These are phyloP conservation scores for Cecidostiba fungosa DNA, from an alignment of 2,888 invertebrate genomes.

Conservation along the genomic window DNA sequence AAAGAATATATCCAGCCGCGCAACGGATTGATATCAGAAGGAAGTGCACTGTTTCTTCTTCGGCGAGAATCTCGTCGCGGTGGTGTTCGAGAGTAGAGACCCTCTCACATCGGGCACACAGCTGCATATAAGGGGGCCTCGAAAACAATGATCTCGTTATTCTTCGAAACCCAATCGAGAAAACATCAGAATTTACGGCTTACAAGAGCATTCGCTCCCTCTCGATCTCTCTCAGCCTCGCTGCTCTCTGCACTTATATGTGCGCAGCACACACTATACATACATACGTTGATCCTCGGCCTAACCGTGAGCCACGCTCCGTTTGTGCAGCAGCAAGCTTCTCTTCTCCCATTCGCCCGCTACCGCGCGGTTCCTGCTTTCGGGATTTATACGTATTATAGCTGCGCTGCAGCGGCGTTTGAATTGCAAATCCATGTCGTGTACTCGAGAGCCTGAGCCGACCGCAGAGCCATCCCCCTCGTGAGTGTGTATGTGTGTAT, in stretches of 20 bases:
- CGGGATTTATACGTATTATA: conserved; percentile 74
- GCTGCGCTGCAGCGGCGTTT: conserved; percentile 70
- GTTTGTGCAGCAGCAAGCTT: conserved; percentile 30
- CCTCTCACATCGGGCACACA: no score
- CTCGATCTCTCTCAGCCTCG: conserved; percentile 61
- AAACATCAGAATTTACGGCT: conserved; percentile 68
- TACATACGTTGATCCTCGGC: conserved; percentile 11
- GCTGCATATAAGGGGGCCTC: background rate
- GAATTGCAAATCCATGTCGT: conserved; percentile 74
- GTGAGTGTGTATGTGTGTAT: background rate
- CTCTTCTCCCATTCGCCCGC: conserved; percentile 35
- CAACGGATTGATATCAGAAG: conserved; percentile 44
- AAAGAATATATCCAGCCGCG: background rate
- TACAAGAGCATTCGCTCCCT: conserved; percentile 64
- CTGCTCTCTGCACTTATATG: conserved; percentile 45
- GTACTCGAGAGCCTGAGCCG: conserved; percentile 58
- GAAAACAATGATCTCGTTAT: conserved; percentile 75
- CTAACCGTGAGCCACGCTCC: conserved; percentile 43
- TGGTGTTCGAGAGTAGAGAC: background rate
- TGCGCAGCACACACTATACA: conserved; percentile 42
- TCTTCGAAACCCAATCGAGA: conserved; percentile 69
- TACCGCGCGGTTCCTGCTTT: conserved; percentile 66
- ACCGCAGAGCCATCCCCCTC: conserved; percentile 25
- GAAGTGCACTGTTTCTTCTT: conserved; percentile 48
- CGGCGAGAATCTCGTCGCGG: conserved; percentile 44